phyloP scores from a whole-genome alignment of 2,888 invertebrate genomes.

The Chalcis sispes region DNA sequence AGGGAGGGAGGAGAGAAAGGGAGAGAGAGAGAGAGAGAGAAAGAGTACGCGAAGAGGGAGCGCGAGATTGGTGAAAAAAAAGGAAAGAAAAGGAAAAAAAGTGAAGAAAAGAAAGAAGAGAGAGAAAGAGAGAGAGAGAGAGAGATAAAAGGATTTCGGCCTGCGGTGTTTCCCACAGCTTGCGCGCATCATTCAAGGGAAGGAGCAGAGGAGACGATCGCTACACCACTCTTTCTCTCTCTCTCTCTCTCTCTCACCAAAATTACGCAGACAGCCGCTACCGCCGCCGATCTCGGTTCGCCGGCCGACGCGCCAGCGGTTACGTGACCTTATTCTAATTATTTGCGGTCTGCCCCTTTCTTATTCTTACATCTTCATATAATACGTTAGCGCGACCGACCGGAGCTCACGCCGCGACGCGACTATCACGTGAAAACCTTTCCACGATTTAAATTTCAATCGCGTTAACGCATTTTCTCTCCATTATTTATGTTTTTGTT shows the following conservation, averaged over 20 bases:
- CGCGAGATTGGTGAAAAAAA: constrained; percentile 31
- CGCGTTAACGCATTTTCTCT: constrained; percentile 12
- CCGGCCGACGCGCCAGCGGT: constrained; percentile 42
- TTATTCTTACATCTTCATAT: constrained; percentile 44
- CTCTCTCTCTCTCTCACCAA: constrained; percentile 34
- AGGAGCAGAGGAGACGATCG: constrained; percentile 21
- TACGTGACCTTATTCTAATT: constrained; percentile 56
- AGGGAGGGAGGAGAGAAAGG: not conserved
- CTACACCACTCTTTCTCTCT: not conserved
- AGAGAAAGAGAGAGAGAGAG: constrained; percentile 41
- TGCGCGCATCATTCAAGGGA: constrained; percentile 22
- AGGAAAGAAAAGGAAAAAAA: constrained; percentile 22
- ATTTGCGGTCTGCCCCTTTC: constrained; percentile 38
- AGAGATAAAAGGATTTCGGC: constrained; percentile 44
- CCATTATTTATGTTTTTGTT: not conserved
- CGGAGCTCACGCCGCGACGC: not conserved
- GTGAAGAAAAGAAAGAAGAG: constrained; percentile 16
- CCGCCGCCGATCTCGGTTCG: too few relatives aligned
- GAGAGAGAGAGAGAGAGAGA: constrained; percentile 11
- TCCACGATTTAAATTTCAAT: constrained; percentile 13
- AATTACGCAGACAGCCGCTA: constrained; percentile 45
- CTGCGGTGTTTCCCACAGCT: constrained; percentile 54
- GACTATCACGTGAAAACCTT: not conserved
- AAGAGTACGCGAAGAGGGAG: not conserved
- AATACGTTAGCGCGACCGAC: constrained; percentile 6